Conservation (phyloP, 2,888 invertebrate genomes). For the Sylvicola fuscatus region DNA sequence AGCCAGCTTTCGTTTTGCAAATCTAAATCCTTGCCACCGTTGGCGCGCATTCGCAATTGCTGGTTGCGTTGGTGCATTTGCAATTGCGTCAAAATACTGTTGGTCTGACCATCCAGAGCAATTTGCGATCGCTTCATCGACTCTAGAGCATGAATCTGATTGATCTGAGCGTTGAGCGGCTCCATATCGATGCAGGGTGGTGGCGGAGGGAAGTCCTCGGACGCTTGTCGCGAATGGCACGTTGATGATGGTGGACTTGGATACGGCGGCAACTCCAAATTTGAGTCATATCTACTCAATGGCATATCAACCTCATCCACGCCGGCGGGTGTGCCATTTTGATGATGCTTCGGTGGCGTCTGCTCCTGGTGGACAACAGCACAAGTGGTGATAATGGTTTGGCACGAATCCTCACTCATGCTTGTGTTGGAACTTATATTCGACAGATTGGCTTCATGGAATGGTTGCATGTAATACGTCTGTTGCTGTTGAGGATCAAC, state of each 20-base stretch:
- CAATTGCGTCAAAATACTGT: slow-evolving; percentile 27
- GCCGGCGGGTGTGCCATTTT: slow-evolving; percentile 21
- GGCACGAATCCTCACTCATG: slow-evolving; percentile 30
- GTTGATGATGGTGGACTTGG: slow-evolving; percentile 58
- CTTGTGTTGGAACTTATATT: slow-evolving; percentile 25
- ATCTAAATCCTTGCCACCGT: slow-evolving; percentile 15
- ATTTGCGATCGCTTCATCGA: slow-evolving; percentile 20
- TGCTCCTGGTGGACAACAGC: slow-evolving; percentile 74
- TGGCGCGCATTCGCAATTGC: slow-evolving; percentile 15
- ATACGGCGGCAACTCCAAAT: slow-evolving; percentile 53
- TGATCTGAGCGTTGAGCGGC: slow-evolving; percentile 37
- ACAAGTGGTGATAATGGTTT: slow-evolving; percentile 52
- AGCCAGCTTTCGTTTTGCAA: slow-evolving; percentile 35
- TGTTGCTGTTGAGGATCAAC: slow-evolving; percentile 12
- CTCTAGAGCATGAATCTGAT: slow-evolving; percentile 26
- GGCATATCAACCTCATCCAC: slow-evolving; percentile 35
- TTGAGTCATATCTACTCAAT: slow-evolving; percentile 27
- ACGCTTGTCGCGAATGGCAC: slow-evolving; percentile 65
- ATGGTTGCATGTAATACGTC: slow-evolving; percentile 12
- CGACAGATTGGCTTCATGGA: slow-evolving; percentile 24
- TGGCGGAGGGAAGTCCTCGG: slow-evolving; percentile 81
- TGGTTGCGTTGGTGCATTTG: slow-evolving; percentile 36
- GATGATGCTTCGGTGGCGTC: slow-evolving; percentile 35
- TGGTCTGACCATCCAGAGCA: slow-evolving; percentile 17
- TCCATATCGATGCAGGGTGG: slow-evolving; percentile 56